Base-by-base conservation (phyloP, 2,113 vertebrate species). In the Girardinichthys multiradiatus region DNA sequence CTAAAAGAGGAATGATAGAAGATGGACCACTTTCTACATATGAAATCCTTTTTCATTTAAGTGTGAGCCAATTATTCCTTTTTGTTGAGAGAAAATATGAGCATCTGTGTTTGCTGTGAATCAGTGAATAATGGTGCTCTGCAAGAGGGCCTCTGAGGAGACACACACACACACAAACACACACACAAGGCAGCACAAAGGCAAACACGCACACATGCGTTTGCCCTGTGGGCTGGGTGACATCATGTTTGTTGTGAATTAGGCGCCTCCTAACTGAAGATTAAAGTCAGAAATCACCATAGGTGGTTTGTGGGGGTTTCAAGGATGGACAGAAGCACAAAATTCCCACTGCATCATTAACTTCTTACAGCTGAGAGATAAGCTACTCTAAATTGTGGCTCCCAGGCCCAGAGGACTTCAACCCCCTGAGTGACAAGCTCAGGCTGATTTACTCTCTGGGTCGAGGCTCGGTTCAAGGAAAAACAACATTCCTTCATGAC, bases 91-190 rank as follows among this genome's bases (percentile, higher is more conserved):
- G 68, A 86, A 85, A 83, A 88, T 81, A 75, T 81, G 86, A 90
- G 76, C 80, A 89, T 88, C 80, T 88, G 83, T 86, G 87, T 88
- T 84, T 88, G 75, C 74, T 75, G 60, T 84, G 76, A 89, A 81
- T 86, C 58, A 64, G 33, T 68, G 85, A 83, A 85, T 82, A 86
- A 85, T 72, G 73, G 68, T 30, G 67, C 69, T 29, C 11, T 29
- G 15, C 66, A 68, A 57, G 74, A 64, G 33, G 51, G 76, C 70
- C 61, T 60, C 72, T 70, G 27, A 81, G 74, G 4, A 27, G 62
- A 60, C 71, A 68, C 74, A 78, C 37, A 76, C 29, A 63, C 72
- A 71, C 74, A 78, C 37, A 76, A 26, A 63, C 72, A 71, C 28
- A 70, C 64, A 70, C 2, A 24, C 68, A 79, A 19, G 72, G 48